Evolutionary conservation across 2,797 vertebrate genomes (phyloP).

Genomic region (Atherinosoma microstoma): DNA sequence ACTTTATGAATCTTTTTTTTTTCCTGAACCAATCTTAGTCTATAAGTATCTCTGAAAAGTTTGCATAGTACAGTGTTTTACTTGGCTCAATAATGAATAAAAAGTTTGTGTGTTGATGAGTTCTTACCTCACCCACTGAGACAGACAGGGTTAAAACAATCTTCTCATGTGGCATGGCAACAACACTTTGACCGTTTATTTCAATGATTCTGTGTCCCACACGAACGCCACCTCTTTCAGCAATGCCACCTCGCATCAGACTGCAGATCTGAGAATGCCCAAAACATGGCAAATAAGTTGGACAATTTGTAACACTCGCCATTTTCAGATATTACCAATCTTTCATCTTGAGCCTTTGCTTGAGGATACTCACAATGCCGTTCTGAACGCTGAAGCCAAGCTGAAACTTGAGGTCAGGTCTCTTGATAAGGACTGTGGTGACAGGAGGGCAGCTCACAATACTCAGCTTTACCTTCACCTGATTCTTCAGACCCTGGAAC

Average conservation of each 20-base stretch:
- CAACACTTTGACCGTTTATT: slow-evolving; percentile 98
- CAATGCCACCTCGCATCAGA: slow-evolving; percentile 97
- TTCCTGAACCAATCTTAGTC: background rate
- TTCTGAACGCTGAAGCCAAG: slow-evolving; percentile 94
- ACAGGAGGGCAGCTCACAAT: slow-evolving; percentile 98
- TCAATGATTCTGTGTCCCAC: slow-evolving; percentile 98
- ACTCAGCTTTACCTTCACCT: slow-evolving; percentile 94
- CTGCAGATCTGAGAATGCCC: slow-evolving; percentile 91
- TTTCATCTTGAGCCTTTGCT: background rate
- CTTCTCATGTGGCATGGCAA: slow-evolving; percentile 98
- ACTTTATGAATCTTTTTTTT: background rate
- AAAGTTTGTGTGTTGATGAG: slow-evolving; percentile 46
- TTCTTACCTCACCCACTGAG: slow-evolving; percentile 95
- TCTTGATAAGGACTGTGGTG: slow-evolving; percentile 97
- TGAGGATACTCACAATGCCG: slow-evolving; percentile 81
- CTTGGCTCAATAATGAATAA: slow-evolving; percentile 41
- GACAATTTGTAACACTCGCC: background rate
- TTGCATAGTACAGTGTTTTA: slow-evolving; percentile 8
- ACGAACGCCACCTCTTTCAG: slow-evolving; percentile 94
- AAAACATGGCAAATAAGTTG: slow-evolving; percentile 9
- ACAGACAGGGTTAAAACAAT: slow-evolving; percentile 97
- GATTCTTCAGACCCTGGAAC: slow-evolving; percentile 92
- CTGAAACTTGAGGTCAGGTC: slow-evolving; percentile 97
- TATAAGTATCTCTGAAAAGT: slow-evolving; percentile 25
- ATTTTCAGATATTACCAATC: background rate